Evolutionary conservation across 2,797 vertebrate genomes (phyloP), one percentile per base, ranked within the genome.

Genomic region (Clarias fuscus): DNA sequence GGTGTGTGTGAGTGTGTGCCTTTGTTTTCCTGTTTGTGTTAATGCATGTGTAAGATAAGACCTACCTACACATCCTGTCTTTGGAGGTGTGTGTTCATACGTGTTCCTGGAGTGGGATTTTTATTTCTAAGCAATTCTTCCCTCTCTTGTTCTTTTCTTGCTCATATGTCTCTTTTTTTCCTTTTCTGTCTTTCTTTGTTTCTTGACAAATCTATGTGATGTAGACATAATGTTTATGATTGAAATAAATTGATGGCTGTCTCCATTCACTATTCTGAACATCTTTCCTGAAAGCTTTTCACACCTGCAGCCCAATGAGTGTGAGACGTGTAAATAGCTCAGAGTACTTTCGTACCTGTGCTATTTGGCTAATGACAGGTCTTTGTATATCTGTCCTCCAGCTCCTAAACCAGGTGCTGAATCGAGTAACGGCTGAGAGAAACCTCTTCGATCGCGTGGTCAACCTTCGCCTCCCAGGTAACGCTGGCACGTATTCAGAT

Each of bases 391-490:
- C 22, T 83, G 4, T 70, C 37, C 64, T 43, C 40, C 95, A 99
- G 98, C 95, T 99, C 85, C 92, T 99, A 91, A 99, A 99, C 93
- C 98, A 99, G 92, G 98, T 99, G 91, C 91, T 99, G 90, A 99
- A 99, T 92, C 93, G 98, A 83, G 98, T 99, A 87, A 99, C 98
- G 0, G 98, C 98, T 0, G 98, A 99, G 93, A 97, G 98, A 93
- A 99, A 99, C 91, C 95, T 99, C 83, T 99, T 99, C 91, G 98
- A 99, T 90, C 96, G 98, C 18, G 98, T 99, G 71, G 98, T 99
- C 91, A 99, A 97, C 92, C 93, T 99, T 80, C 95, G 98, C 76
- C 95, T 99, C 79, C 98, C 98, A 59, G 97, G 97, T 98, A 94
- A 72, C 75, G 24, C 24, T 80, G 20, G 3, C 17, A 78, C 43